Conservation (phyloP, 2,113 vertebrate genomes). For the Aegotheles bennettii region DNA sequence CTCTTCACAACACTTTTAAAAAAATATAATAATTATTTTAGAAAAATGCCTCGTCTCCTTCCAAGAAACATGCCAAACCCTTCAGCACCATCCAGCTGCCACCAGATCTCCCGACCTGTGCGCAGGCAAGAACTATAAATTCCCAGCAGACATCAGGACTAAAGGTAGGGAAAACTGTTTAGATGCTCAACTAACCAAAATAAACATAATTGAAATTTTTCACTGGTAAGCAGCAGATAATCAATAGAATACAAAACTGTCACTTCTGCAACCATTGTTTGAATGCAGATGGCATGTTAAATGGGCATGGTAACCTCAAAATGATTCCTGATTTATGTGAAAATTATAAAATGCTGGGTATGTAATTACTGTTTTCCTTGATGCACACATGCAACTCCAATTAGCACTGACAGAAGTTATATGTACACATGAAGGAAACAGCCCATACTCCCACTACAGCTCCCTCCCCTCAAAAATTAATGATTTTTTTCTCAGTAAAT, state of each 20-base stretch:
- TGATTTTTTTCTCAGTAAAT: neutral
- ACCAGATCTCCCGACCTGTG: accelerated
- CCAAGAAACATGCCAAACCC: neutral
- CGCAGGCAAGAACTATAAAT: accelerated
- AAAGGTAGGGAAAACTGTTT: neutral
- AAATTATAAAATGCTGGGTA: neutral
- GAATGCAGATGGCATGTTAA: neutral
- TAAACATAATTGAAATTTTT: neutral
- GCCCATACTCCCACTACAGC: neutral
- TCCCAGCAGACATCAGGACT: neutral
- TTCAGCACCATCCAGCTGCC: neutral
- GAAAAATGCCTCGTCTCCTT: neutral
- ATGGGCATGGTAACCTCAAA: neutral
- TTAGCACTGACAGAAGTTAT: neutral
- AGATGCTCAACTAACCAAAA: neutral
- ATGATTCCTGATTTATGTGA: neutral
- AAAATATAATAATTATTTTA: neutral
- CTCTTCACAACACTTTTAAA: neutral
- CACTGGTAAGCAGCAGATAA: neutral
- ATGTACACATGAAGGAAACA: neutral
- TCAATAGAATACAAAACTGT: neutral
- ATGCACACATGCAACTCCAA: neutral
- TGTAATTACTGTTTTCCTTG: neutral
- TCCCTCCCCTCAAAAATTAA: neutral
- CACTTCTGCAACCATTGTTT: neutral